Evolutionary conservation across 1,140 invertebrate species (phyloP).

Genomic region (Marisa cornuarietis): DNA sequence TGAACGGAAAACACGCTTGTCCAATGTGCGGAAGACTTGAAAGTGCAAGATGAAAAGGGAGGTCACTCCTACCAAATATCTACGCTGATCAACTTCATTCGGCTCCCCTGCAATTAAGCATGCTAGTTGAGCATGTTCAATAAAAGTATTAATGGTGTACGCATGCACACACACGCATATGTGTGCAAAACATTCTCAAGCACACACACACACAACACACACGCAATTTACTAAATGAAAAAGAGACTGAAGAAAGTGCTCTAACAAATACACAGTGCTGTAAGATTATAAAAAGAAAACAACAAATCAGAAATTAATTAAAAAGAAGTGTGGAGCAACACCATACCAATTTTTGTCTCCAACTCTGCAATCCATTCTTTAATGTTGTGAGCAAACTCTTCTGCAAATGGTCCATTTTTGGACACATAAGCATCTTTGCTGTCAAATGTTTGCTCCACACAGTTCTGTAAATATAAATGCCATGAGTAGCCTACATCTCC

Average conservation of each 20-base stretch:
- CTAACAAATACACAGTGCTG: background rate
- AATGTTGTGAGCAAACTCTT: slow-evolving; percentile 79
- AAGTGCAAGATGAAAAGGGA: slow-evolving; percentile 77
- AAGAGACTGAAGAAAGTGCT: background rate
- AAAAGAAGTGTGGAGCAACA: background rate
- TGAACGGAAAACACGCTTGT: slow-evolving; percentile 81
- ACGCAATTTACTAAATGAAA: background rate
- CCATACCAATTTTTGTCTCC: slow-evolving; percentile 67
- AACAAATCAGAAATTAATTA: background rate
- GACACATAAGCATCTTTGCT: slow-evolving; percentile 68
- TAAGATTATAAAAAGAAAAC: background rate
- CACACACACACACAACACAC: too few relatives aligned
- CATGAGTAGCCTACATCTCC: background rate
- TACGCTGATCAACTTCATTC: slow-evolving; percentile 68
- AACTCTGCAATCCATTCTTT: slow-evolving; percentile 74
- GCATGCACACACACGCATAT: too few relatives aligned
- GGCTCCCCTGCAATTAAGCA: slow-evolving; percentile 57
- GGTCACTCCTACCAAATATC: slow-evolving; percentile 78
- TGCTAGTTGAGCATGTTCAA: background rate
- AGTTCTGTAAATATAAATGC: slow-evolving; percentile 55
- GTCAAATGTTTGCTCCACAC: slow-evolving; percentile 75
- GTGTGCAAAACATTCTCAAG: too few relatives aligned
- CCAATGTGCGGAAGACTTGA: slow-evolving; percentile 79
- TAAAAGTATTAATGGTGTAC: background rate
- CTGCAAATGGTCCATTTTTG: slow-evolving; percentile 75